Base-by-base conservation (phyloP, 2,888 invertebrate genomes). In the Sesia apiformis region DNA sequence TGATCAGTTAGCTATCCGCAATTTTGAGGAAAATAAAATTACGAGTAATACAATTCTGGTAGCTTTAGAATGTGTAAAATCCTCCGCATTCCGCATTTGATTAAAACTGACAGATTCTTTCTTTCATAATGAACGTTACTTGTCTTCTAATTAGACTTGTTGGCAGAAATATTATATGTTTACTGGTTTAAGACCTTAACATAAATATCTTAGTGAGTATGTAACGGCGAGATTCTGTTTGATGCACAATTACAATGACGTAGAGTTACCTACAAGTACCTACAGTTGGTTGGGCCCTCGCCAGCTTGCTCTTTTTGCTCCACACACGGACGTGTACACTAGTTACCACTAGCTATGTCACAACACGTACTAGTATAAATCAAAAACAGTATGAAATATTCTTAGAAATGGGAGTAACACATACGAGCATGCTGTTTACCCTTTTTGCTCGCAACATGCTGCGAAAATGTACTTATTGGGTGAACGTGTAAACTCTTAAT, bases 191-290 rank as follows among this genome's bases (percentile, higher is more conserved):
- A 55, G 39, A 52, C 54, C 46, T 54, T 70, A 73, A 74, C 72
- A 67, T 69, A 67, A 74, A 72, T 70, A 73, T 72, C 69, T 67
- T 66, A 49, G 51, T 60, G 58, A 63, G 64, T 67, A 70, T 76
- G 73, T 69, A 70, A 64, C 68, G 60, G 59, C 58, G 58, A 74
- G 80, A 83, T 86, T 75, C 60, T 77, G 84, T 84, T 81, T 79
- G 78, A 81, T 83, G 66, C 74, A 76, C 84, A 83, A 84, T 84
- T 85, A 84, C 86, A 83, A 82, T 78, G 84, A 84, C 77, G 78
- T 77, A 78, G 74, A 76, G 81, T 81, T 77, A 81, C 77, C 78
- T 74, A 73, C 71, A 66, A 71, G 71, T 80, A 78, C 79, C 81
- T 78, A 78, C 72, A 74, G 78, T 82, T 87, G 87, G 87, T 82